Evolutionary conservation across 2,797 vertebrate species (phyloP).

Genomic region (Pangasius djambal): DNA sequence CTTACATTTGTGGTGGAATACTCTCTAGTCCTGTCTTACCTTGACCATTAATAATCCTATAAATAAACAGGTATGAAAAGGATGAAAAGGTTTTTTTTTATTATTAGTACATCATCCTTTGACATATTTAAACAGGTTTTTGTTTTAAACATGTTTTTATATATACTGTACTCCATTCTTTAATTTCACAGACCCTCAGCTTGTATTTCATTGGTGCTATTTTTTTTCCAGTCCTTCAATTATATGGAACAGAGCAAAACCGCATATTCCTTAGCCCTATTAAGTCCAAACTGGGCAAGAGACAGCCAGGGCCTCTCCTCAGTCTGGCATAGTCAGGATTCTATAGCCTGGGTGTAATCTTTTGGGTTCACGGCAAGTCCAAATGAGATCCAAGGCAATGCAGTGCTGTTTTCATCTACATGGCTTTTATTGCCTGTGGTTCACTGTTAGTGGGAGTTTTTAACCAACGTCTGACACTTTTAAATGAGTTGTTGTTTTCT

Average conservation of each 20-base stretch:
- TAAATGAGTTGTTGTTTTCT: constrained; percentile 61
- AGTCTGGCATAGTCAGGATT: constrained; percentile 66
- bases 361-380: constrained; percentile 70
- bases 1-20: not conserved
- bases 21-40: not conserved
- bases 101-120: not conserved
- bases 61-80: not conserved
- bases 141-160: constrained; percentile 54
- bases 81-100: not conserved
- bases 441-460: constrained; percentile 73
- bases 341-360: constrained; percentile 65
- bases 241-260: constrained; percentile 56
- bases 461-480: constrained; percentile 73
- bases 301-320: constrained; percentile 64
- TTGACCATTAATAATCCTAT: not conserved
- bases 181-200: constrained; percentile 52
- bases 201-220: constrained; percentile 54
- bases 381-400: constrained; percentile 59
- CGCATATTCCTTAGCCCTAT: constrained; percentile 62
- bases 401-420: constrained; percentile 70
- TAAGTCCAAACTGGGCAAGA: constrained; percentile 67
- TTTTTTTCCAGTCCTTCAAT: constrained; percentile 63
- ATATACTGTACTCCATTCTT: constrained; percentile 50
- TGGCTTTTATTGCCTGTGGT: constrained; percentile 74
- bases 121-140: constrained; percentile 20